phyloP scores from a whole-genome alignment of 1,140 invertebrate species.

The Apis cerana region DNA sequence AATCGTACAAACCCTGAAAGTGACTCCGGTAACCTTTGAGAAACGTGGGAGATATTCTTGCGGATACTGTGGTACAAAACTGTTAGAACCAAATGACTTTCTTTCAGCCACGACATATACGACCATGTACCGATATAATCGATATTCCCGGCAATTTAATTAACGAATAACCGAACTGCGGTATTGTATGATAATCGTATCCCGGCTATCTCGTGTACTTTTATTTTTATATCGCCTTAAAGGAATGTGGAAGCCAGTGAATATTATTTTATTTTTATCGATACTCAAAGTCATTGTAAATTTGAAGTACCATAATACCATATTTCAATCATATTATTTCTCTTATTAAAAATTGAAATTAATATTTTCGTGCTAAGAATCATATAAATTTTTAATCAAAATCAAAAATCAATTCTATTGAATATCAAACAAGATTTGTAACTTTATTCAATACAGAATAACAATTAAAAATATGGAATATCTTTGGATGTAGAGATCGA shows the following conservation, averaged over 20 bases:
- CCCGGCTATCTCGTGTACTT: background rate
- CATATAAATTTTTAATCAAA: too few species aligned
- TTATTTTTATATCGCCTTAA: background rate
- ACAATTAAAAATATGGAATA: too few species aligned
- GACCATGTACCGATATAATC: background rate
- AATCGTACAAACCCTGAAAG: constrained; percentile 51
- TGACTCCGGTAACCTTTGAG: constrained; percentile 48
- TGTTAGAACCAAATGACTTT: constrained; percentile 20
- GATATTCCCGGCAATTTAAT: constrained; percentile 25
- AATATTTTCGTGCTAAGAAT: too few species aligned
- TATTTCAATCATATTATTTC: background rate
- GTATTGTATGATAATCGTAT: constrained; percentile 35
- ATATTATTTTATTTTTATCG: too few species aligned
- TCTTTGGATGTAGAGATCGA: too few species aligned
- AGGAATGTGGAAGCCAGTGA: constrained; percentile 15
- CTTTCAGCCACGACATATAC: background rate
- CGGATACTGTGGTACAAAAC: constrained; percentile 13
- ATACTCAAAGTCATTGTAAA: background rate
- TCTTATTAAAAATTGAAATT: too few species aligned
- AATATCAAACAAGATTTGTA: too few species aligned
- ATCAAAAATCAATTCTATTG: too few species aligned
- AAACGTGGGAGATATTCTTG: constrained; percentile 56
- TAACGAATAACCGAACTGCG: constrained; percentile 5
- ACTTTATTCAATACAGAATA: too few species aligned
- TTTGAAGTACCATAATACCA: background rate